These are phyloP conservation scores for Prietella phreatophila DNA, from an alignment of 2,113 vertebrate genomes.

Conservation along the genomic window DNA sequence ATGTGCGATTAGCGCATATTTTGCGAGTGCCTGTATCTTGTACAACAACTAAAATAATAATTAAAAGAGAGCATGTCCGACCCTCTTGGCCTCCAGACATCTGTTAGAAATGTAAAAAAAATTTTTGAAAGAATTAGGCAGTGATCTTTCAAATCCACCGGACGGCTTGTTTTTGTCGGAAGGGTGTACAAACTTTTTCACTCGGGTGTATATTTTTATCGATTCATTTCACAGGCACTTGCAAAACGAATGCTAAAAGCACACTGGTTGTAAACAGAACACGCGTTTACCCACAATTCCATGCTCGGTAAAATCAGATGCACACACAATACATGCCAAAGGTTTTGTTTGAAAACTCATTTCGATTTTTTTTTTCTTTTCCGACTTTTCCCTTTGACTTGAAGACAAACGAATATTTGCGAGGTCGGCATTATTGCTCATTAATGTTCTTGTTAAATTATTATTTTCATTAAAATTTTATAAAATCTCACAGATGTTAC, in stretches of 20 bases:
- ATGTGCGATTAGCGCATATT: too few species aligned
- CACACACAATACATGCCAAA: constrained; percentile 57
- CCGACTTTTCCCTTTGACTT: neutral
- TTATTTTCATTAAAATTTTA: neutral
- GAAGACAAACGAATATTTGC: neutral
- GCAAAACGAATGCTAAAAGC: neutral
- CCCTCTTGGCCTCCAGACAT: neutral
- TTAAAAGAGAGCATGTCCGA: neutral
- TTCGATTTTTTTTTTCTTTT: constrained; percentile 17
- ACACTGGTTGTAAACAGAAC: neutral
- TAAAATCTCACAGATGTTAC: neutral
- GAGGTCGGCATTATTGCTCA: constrained; percentile 1
- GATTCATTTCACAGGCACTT: neutral
- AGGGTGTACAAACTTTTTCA: neutral
- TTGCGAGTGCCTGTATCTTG: too few species aligned
- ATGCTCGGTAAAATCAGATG: neutral
- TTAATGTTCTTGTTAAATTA: neutral
- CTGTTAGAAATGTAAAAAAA: neutral
- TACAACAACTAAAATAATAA: too few species aligned
- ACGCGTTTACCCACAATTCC: neutral
- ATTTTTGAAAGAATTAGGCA: neutral
- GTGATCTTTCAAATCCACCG: neutral
- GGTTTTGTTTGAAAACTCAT: constrained; percentile 37
- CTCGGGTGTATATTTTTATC: neutral
- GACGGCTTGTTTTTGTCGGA: neutral